Evolutionary conservation across 2,888 invertebrate species (phyloP).

Genomic region (Panopea generosa): DNA sequence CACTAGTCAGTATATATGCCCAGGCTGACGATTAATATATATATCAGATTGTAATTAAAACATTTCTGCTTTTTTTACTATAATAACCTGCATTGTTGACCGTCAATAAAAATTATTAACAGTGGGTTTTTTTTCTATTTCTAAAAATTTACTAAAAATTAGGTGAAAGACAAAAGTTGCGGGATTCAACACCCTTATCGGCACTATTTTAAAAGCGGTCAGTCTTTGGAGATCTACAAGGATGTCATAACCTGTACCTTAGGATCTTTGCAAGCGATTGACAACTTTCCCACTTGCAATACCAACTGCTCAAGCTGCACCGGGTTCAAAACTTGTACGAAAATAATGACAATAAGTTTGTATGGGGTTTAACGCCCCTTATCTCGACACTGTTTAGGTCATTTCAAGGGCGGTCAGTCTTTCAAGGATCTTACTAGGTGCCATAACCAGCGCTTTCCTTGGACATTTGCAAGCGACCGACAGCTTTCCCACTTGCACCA

Average conservation of each 20-base stretch:
- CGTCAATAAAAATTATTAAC: slow-evolving; percentile 1
- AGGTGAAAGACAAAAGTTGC: background rate
- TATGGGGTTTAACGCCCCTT: slow-evolving; percentile 3
- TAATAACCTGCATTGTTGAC: background rate
- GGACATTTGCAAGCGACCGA: slow-evolving; percentile 2
- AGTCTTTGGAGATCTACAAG: slow-evolving; percentile 1
- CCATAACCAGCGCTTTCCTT: slow-evolving; percentile 2
- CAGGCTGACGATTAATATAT: slow-evolving; percentile 1
- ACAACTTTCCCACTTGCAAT: slow-evolving; percentile 3
- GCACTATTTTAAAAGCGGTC: slow-evolving; percentile 2
- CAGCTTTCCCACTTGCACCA: slow-evolving; percentile 3
- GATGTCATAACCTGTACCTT: slow-evolving; percentile 2
- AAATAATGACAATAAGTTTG: slow-evolving; percentile 3
- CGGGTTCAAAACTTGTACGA: slow-evolving; percentile 3
- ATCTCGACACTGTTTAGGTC: slow-evolving; percentile 3
- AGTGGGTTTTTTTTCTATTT: slow-evolving; percentile 3
- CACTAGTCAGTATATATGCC: slow-evolving; percentile 3
- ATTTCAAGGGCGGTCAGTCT: slow-evolving; percentile 1
- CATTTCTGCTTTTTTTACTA: background rate
- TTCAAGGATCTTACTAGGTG: slow-evolving; percentile 3
- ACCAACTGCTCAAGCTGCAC: slow-evolving; percentile 3
- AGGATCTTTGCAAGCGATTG: slow-evolving; percentile 2
- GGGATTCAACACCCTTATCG: slow-evolving; percentile 2
- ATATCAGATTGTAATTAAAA: slow-evolving; percentile 3
- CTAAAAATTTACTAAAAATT: slow-evolving; percentile 3